A percentile compares a stretch with the other conserved stretches of the same genome.
Evolutionary conservation across 2,888 invertebrate genomes (phyloP).

Genomic region (Cephus runcator): DNA sequence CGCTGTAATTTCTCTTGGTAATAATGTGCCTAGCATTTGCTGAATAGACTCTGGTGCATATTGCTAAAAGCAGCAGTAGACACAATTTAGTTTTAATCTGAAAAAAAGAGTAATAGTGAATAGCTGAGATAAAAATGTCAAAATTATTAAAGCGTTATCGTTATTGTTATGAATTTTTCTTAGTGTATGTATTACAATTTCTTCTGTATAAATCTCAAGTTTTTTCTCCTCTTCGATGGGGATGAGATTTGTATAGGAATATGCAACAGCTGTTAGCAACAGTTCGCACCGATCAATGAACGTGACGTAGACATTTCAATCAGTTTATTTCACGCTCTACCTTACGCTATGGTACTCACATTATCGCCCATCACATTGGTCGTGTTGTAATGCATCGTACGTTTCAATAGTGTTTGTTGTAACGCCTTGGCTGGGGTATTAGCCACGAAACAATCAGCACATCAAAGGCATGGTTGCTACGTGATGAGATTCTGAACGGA

Average conservation of each 20-base stretch:
- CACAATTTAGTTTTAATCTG: constrained; percentile 15
- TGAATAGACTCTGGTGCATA: constrained; percentile 33
- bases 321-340: background rate
- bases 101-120: background rate
- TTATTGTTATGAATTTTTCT: background rate
- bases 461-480: constrained; percentile 12
- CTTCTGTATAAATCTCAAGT: background rate
- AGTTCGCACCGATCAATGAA: constrained; percentile 3
- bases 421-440: background rate
- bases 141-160: background rate
- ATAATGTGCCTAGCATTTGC: constrained; percentile 51
- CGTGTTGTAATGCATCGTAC: constrained; percentile 3
- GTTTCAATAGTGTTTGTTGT: background rate
- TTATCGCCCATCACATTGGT: constrained; percentile 10
- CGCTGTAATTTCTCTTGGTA: constrained; percentile 79
- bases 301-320: constrained; percentile 1
- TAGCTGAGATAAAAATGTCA: background rate
- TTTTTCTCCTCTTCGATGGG: background rate
- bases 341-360: constrained; percentile 8
- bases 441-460: background rate
- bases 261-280: constrained; percentile 23
- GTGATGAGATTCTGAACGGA: constrained; percentile 16
- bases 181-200: background rate
- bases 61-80: constrained; percentile 31
- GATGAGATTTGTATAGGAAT: background rate